Conservation (phyloP, 2,113 vertebrate species). For the Tichodroma muraria region DNA sequence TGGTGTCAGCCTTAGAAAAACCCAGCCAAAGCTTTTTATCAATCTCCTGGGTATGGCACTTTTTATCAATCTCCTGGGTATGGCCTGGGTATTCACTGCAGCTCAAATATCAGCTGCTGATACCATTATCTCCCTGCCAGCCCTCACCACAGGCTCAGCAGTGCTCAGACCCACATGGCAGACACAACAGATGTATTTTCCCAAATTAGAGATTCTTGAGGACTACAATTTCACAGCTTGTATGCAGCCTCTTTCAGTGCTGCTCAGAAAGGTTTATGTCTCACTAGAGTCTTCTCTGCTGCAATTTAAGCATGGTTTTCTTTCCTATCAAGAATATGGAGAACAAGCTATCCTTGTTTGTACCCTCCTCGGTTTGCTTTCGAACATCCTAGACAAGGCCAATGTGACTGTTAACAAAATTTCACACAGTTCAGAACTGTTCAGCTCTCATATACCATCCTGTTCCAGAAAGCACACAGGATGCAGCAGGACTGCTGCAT, state of each 20-base stretch:
- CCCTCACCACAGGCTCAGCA: not conserved
- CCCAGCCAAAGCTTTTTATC: not conserved
- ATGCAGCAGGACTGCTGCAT: not conserved
- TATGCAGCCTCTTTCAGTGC: not conserved
- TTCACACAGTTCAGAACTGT: not conserved
- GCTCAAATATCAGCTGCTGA: not conserved
- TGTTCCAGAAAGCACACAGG: not conserved
- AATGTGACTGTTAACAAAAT: not conserved
- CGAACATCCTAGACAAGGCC: not conserved
- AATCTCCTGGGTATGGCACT: not conserved
- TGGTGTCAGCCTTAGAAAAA: not conserved
- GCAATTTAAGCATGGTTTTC: not conserved
- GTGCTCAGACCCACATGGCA: not conserved
- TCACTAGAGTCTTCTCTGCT: not conserved
- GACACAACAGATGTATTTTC: not conserved
- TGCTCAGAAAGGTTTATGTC: not conserved
- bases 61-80: not conserved
- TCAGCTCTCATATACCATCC: not conserved
- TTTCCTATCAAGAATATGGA: not conserved
- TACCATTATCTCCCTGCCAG: not conserved
- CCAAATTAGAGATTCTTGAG: not conserved
- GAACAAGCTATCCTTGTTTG: not conserved
- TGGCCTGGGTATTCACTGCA: not conserved
- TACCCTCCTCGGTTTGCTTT: not conserved
- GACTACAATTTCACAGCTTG: not conserved